phyloP scores from a whole-genome alignment of 2,888 invertebrate species.

The Andrena dorsata region DNA sequence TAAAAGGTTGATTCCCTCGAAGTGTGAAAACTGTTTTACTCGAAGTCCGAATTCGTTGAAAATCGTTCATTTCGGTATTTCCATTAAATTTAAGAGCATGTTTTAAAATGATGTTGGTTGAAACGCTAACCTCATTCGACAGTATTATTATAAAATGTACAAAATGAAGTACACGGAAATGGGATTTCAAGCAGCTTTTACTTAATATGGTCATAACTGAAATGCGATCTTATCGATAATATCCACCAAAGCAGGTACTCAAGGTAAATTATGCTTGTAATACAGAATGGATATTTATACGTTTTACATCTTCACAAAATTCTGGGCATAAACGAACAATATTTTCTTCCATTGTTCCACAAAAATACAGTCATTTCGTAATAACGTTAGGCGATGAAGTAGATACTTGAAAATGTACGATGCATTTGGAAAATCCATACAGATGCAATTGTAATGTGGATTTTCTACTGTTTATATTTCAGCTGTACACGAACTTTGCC shows the following conservation, averaged over 20 bases:
- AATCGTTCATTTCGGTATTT: neutral
- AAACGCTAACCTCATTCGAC: neutral
- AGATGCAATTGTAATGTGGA: neutral
- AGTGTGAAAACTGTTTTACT: no score
- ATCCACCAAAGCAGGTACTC: neutral
- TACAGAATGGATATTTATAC: neutral
- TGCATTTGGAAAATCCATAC: neutral
- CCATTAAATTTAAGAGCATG: neutral
- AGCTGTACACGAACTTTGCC: neutral
- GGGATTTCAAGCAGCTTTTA: neutral
- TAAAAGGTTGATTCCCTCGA: no score
- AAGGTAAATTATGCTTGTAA: neutral
- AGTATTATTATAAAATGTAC: neutral
- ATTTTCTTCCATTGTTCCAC: neutral
- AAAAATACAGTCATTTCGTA: neutral
- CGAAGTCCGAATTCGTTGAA: no score
- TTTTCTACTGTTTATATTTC: neutral
- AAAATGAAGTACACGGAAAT: neutral
- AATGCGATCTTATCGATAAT: slow-evolving; percentile 8
- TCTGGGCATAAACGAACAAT: neutral
- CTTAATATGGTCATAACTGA: neutral
- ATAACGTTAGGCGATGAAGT: neutral
- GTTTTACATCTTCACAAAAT: neutral
- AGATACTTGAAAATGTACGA: neutral
- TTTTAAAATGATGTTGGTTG: no score